Evolutionary conservation across 92 coral and sea anemone species (phyloP), one percentile per base, ranked within the genome.

Genomic region (Epizoanthus rinbou): DNA sequence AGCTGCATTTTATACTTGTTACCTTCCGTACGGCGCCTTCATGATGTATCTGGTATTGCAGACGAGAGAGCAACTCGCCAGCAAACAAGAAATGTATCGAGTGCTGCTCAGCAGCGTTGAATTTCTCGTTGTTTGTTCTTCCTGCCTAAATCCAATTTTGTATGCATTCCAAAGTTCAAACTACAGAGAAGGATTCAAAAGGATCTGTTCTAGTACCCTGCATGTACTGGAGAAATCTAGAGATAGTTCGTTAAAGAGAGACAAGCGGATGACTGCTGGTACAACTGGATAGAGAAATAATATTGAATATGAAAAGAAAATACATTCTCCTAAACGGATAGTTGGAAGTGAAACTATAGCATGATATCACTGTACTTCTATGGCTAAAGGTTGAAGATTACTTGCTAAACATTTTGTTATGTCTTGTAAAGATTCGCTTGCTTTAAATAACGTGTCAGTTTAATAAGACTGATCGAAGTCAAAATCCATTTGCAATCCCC

Each of bases 21-120:
- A 88, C 65, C 47, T 91, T 33, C 91, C 94, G 2, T 91, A 91
- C 71, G 90, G 89, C 0, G 52, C 60, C 0, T 88, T 60, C 80
- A 75, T 91, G 60, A 50, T 82, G 17, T 91, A 82, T 58, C 67
- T 91, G 39, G 74, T 89, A n/a, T 16, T 88, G 0, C 85, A 91
- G 65, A 56, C 82, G 31, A 74, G 80, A 3, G 23, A 45, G 0
- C 62, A 66, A 35, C 85, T 91, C 3, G 65, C 80, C 6, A 18
- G 28, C 15, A 18, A 88, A 62, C 82, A 91, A 19, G 57, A 64
- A 11, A 53, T 65, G 1, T 87, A 84, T 18, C 64, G 83, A 13
- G 57, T 91, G 33, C 47, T 53, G 33, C 82, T 50, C 9, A 53
- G 22, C 50, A 11, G 21, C 7, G 37, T 57, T 22, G 21, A 63